Conservation (phyloP, 2,888 invertebrate genomes). For the Cerceris rybyensis region DNA sequence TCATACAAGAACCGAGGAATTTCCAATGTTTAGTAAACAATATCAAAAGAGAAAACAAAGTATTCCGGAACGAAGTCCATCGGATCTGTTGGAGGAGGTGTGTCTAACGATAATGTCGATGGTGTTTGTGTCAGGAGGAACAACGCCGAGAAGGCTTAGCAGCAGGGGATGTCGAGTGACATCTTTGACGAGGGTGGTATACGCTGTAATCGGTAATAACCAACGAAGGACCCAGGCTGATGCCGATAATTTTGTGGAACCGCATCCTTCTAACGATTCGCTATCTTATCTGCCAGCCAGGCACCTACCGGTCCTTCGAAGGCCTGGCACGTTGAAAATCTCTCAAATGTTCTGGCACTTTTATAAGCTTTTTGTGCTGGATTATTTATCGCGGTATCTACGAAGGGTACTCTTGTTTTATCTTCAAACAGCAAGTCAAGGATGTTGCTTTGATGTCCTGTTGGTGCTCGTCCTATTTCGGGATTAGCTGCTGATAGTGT, state of each 20-base stretch:
- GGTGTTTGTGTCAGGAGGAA: conserved; percentile 30
- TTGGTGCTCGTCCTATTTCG: neutral
- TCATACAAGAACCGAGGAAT: neutral
- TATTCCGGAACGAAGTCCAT: conserved; percentile 14
- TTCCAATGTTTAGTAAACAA: conserved; percentile 14
- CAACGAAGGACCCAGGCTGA: conserved; percentile 26
- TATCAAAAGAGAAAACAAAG: conserved; percentile 30
- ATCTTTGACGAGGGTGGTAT: conserved; percentile 72
- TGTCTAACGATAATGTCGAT: conserved; percentile 56
- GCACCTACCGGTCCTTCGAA: conserved; percentile 1
- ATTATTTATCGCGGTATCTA: conserved; percentile 38
- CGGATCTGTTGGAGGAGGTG: conserved; percentile 22
- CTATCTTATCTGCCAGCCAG: conserved; percentile 53
- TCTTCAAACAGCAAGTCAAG: conserved; percentile 29
- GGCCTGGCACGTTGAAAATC: conserved; percentile 10
- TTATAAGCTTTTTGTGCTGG: conserved; percentile 25
- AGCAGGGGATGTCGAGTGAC: conserved; percentile 45
- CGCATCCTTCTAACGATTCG: conserved; percentile 2
- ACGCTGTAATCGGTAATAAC: conserved; percentile 66
- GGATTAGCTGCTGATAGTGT: conserved; percentile 1
- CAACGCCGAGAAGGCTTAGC: conserved; percentile 43
- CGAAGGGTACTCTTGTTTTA: conserved; percentile 30
- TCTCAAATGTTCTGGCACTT: conserved; percentile 25
- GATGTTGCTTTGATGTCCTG: conserved; percentile 9
- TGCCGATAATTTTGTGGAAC: conserved; percentile 54